These are phyloP conservation scores for Pipa parva DNA, from an alignment of 2,113 vertebrate genomes.

Conservation along the genomic window DNA sequence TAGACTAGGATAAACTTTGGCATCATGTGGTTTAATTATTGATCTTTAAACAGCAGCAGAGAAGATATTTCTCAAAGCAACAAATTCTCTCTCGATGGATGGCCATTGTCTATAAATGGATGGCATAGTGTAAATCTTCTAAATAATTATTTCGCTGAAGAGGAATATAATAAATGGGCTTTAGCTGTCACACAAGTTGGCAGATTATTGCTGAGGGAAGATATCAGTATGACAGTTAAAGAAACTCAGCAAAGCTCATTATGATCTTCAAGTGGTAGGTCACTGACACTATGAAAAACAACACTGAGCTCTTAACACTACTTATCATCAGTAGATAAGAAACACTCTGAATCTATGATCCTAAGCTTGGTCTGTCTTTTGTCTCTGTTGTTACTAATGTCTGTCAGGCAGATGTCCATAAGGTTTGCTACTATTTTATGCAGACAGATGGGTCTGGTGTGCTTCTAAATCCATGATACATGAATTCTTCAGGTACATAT, in stretches of 20 bases:
- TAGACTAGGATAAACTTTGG: constrained; percentile 2
- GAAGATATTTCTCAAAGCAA: constrained; percentile 17
- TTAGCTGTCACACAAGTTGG: constrained; percentile 39
- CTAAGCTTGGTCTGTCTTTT: not conserved
- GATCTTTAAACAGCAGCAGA: constrained; percentile 22
- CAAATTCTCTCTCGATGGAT: constrained; percentile 17
- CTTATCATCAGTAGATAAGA: not conserved
- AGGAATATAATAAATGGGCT: constrained; percentile 39
- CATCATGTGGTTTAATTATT: constrained; percentile 21
- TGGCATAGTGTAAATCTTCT: constrained; percentile 43
- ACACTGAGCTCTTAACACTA: constrained; percentile 5
- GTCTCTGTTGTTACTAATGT: constrained; percentile 10
- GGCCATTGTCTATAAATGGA: constrained; percentile 43
- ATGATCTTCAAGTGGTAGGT: constrained; percentile 24
- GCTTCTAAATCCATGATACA: not conserved
- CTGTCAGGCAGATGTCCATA: constrained; percentile 12
- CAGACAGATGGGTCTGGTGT: not conserved
- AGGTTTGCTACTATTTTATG: not conserved
- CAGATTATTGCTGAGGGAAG: constrained; percentile 40
- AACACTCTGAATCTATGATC: constrained; percentile 16
- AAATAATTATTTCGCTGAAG: constrained; percentile 45
- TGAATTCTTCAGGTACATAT: not conserved
- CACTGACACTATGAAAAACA: constrained; percentile 21
- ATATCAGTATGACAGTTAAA: constrained; percentile 40
- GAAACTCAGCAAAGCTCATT: constrained; percentile 23